Conservation (phyloP, 2,888 invertebrate species). For the Eueremaeus valkanovi region DNA sequence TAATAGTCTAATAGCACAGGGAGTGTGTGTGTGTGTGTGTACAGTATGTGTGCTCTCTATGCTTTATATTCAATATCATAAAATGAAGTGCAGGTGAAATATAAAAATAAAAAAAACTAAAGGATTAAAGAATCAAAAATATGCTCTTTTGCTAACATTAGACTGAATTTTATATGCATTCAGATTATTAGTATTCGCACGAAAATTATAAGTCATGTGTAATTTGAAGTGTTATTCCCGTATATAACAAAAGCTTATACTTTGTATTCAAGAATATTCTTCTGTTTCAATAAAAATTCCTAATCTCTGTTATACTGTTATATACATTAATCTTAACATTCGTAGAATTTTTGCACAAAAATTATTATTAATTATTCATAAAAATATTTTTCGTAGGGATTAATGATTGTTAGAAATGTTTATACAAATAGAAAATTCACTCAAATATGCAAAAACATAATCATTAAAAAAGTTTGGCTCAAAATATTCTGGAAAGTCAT, state of each 20-base stretch:
- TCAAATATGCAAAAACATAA: not conserved
- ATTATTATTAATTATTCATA: not conserved
- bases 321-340: not conserved
- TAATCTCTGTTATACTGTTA: not conserved
- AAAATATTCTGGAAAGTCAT: no score
- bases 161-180: not conserved
- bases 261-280: not conserved
- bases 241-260: not conserved
- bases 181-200: not conserved
- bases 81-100: slow-evolving; percentile 1
- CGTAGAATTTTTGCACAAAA: not conserved
- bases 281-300: not conserved
- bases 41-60: no score
- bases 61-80: not conserved
- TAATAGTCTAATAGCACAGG: no score
- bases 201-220: not conserved
- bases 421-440: no score
- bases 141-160: not conserved
- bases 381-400: not conserved
- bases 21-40: no score
- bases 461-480: not conserved
- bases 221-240: not conserved
- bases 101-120: not conserved
- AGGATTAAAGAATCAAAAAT: not conserved
- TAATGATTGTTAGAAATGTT: not conserved